phyloP scores from a whole-genome alignment of 2,888 invertebrate species.

The Bimastos eiseni region DNA sequence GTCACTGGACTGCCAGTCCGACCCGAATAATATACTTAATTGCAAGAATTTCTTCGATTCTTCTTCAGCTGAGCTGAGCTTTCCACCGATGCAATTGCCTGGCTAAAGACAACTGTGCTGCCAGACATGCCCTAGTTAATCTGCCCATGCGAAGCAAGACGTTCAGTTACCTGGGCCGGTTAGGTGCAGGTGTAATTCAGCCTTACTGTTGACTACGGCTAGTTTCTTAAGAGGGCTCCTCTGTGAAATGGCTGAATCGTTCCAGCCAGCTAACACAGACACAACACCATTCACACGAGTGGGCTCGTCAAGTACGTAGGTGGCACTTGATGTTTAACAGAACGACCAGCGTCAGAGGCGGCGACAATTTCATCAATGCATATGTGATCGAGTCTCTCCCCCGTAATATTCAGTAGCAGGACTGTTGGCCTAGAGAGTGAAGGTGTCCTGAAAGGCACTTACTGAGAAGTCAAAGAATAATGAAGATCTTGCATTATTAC shows the following conservation, averaged over 20 bases:
- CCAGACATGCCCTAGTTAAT: neutral
- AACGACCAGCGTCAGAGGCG: neutral
- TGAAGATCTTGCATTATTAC: neutral
- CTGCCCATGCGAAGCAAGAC: neutral
- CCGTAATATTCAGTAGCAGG: too few species aligned
- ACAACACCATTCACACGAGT: neutral
- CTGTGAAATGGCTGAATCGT: neutral
- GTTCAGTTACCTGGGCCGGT: neutral
- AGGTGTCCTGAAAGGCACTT: neutral
- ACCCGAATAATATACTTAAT: neutral
- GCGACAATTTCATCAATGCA: neutral
- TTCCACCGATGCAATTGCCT: neutral
- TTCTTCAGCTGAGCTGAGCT: neutral
- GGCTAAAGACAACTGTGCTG: neutral
- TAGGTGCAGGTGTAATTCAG: neutral
- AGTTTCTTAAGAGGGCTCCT: neutral
- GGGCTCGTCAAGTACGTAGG: neutral
- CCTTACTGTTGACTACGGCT: neutral
- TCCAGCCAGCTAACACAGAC: neutral
- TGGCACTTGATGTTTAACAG: neutral
- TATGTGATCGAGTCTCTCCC: neutral
- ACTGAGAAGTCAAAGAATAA: too few species aligned
- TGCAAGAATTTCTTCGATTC: conserved; percentile 1
- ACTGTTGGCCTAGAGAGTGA: neutral
- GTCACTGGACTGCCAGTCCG: neutral